Evolutionary conservation across 2,113 vertebrate genomes (phyloP).

Genomic region (Rhegmatorhina hoffmannsi): DNA sequence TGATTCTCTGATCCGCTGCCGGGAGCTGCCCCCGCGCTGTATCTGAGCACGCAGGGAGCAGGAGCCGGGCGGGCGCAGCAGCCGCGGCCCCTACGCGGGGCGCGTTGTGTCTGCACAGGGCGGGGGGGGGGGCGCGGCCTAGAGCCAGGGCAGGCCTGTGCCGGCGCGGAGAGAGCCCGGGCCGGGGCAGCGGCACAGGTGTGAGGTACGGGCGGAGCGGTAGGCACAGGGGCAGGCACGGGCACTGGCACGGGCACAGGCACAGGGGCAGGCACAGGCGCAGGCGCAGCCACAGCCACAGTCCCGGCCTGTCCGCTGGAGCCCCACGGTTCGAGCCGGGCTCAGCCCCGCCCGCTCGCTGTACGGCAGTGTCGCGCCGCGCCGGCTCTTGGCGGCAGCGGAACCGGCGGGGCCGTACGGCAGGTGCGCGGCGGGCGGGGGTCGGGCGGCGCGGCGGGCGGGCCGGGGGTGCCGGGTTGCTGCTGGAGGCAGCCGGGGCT

Average conservation of each 20-base stretch:
- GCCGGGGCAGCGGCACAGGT: fast-evolving
- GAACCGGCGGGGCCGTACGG: neutral
- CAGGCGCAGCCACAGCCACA: neutral
- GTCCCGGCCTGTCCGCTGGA: fast-evolving
- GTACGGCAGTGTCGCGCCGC: conserved; percentile 2
- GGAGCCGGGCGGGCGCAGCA: no score
- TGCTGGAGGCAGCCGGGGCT: no score
- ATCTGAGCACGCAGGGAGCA: neutral
- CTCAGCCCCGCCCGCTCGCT: neutral
- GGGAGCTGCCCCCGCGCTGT: fast-evolving
- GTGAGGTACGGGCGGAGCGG: no score
- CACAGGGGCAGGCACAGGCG: no score
- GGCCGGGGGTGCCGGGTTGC: no score
- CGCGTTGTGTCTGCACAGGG: fast-evolving
- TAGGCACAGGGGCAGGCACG: no score
- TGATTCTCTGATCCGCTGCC: neutral
- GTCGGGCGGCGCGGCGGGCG: neutral
- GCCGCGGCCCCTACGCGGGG: fast-evolving
- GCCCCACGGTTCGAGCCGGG: neutral
- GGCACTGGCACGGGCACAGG: fast-evolving
- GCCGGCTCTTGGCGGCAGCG: neutral
- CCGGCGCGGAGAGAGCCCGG: no score
- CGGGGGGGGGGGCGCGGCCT: fast-evolving
- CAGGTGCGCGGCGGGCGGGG: neutral
- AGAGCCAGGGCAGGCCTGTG: fast-evolving